A percentile compares a stretch with the other conserved stretches of the same genome.
phyloP scores from a whole-genome alignment of 2,888 invertebrate genomes.

The Zygogramma bicolorata region DNA sequence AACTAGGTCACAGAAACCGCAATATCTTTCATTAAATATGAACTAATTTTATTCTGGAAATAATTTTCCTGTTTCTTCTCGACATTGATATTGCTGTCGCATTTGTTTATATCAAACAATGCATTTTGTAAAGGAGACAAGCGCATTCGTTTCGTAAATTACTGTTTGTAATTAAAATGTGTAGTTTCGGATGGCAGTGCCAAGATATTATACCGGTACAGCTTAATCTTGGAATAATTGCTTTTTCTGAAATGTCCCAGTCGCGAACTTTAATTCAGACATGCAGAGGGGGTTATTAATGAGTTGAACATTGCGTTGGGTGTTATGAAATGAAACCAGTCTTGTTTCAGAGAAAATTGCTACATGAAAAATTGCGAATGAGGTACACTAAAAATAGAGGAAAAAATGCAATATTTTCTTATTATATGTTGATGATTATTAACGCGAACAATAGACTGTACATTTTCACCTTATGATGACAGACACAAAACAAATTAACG shows the following conservation, averaged over 20 bases:
- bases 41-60: background rate
- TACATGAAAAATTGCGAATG: too few species aligned
- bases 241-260: background rate
- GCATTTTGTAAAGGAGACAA: background rate
- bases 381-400: too few species aligned
- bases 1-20: background rate
- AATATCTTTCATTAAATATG: background rate
- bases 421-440: too few species aligned
- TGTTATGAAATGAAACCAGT: too few species aligned
- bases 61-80: background rate
- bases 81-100: background rate
- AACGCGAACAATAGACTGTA: too few species aligned
- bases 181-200: background rate
- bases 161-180: background rate
- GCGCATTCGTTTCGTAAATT: background rate
- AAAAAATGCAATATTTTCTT: too few species aligned
- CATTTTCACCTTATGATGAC: too few species aligned
- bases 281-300: background rate
- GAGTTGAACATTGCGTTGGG: background rate
- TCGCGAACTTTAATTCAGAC: background rate
- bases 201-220: conserved; percentile 1
- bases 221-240: background rate
- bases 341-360: too few species aligned
- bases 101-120: background rate
- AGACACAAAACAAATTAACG: too few species aligned